Base-by-base conservation (phyloP, 2,113 vertebrate genomes). In the Microcebus jonahi region DNA sequence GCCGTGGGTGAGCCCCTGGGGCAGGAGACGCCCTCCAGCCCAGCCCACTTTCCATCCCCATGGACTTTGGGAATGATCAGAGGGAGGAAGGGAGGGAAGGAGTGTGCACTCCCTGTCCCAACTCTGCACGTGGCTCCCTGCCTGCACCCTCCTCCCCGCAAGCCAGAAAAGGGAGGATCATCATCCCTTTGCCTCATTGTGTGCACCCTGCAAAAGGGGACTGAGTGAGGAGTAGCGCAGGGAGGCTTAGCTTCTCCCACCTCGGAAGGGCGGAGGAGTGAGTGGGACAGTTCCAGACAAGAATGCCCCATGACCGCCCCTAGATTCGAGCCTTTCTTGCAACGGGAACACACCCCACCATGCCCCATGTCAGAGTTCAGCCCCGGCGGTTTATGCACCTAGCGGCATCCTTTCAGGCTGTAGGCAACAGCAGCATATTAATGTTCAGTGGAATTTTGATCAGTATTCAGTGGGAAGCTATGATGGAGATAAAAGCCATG, bases 1-100 rank as follows among this genome's bases (percentile, higher is more conserved):
- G 99, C 31, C 6, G 1, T 15, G 71, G 45, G 11, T 5, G 8
- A 31, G 36, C n/a, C 23, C 8, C 31, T 5, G 36, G 36, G 42
- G n/a, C 61, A 63, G 75, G 5, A 65, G 68, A 34, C 6, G 8
- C 21, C 10, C 17, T 12, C 45, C 50, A 36, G 48, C 39, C n/a
- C 53, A 61, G 29, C 34, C 39, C 23, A 6, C 23, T 2, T 42
- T 39, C 31, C n/a, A 34, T n/a, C 42, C 42, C 79, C 81, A 1
- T 45, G 20, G 79, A 13, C 31, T n/a, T n/a, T n/a, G 31, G 12
- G 17, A 17, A 14, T 25, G 21, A 15, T 18, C 53, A 14, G 36
- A 18, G 27, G 23, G 53, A 31, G 10, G 14, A 29, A 18, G 23
- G 1, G 31, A 53, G 34, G 50, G 18, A 36, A 29, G 25, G 57